phyloP scores from a whole-genome alignment of 1,140 invertebrate species.

The Pseudomyrmex pallidus region DNA sequence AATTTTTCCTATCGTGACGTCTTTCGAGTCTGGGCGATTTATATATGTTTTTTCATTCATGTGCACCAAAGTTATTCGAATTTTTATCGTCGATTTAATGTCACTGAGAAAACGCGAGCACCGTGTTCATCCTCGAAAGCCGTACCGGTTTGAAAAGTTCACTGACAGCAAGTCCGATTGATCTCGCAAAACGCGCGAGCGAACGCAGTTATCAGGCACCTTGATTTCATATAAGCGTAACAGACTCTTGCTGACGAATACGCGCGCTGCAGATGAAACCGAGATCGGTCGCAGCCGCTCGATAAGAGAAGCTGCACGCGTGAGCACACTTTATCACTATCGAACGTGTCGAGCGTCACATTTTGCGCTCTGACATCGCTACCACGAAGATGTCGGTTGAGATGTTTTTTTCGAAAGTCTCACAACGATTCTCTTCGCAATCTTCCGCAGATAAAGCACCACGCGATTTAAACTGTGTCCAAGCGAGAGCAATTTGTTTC shows the following conservation, averaged over 20 bases:
- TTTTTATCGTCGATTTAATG: conserved; percentile 18
- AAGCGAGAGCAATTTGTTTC: background rate
- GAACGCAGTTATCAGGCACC: background rate
- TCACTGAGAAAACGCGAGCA: conserved; percentile 16
- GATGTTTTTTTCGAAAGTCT: background rate
- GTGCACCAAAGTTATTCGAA: conserved; percentile 36
- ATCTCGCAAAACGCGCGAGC: conserved; percentile 1
- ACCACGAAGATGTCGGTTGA: conserved; percentile 44
- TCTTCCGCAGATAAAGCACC: background rate
- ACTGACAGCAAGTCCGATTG: background rate
- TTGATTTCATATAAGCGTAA: background rate
- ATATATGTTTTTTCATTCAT: background rate
- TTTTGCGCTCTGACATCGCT: conserved; percentile 42
- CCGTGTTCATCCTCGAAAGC: background rate
- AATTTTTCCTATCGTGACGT: conserved; percentile 65
- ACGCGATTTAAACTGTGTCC: background rate
- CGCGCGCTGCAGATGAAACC: conserved; percentile 38
- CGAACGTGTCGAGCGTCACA: conserved; percentile 59
- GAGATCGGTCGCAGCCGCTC: conserved; percentile 55
- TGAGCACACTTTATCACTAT: conserved; percentile 64
- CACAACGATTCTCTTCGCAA: background rate
- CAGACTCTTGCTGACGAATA: conserved; percentile 31
- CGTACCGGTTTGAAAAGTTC: background rate
- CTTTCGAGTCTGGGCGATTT: conserved; percentile 17
- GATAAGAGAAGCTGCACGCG: conserved; percentile 64